Percentiles rank a stretch among this genome's conserved stretches.
Evolutionary conservation across 2,113 vertebrate species (phyloP).

Genomic region (Dascyllus trimaculatus): DNA sequence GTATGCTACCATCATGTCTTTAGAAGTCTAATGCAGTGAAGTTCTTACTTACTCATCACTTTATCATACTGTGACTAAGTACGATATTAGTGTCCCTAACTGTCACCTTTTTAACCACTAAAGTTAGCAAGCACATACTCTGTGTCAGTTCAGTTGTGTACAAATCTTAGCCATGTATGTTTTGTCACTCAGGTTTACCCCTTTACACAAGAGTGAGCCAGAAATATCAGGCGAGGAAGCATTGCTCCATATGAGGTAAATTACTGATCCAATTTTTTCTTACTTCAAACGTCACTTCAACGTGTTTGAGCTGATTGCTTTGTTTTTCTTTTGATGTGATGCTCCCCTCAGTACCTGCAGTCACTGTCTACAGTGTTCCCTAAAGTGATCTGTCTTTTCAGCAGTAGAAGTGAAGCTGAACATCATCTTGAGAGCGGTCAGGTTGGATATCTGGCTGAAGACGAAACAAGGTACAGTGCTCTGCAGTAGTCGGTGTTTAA

Average conservation of each 20-base stretch:
- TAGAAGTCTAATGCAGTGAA: neutral
- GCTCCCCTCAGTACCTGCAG: no score
- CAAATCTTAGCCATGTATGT: neutral
- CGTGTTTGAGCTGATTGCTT: no score
- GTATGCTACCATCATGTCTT: neutral
- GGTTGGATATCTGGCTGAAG: neutral
- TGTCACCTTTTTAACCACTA: no score
- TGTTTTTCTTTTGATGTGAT: no score
- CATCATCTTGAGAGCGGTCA: neutral
- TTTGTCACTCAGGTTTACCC: neutral
- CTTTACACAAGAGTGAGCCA: neutral
- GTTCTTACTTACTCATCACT: neutral
- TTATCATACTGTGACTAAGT: neutral
- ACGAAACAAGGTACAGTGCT: constrained; percentile 11
- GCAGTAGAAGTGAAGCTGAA: constrained; percentile 14
- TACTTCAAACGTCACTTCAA: no score
- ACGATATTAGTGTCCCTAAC: no score
- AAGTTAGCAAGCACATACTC: no score
- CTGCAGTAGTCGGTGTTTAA: neutral
- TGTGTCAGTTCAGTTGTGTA: no score
- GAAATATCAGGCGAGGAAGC: neutral
- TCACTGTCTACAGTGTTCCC: neutral
- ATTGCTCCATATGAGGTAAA: neutral
- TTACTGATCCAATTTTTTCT: no score
- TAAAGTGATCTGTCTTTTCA: neutral